Evolutionary conservation across 2,113 vertebrate species (phyloP), one percentile per base, ranked within the genome.

Genomic region (Propithecus coquereli): DNA sequence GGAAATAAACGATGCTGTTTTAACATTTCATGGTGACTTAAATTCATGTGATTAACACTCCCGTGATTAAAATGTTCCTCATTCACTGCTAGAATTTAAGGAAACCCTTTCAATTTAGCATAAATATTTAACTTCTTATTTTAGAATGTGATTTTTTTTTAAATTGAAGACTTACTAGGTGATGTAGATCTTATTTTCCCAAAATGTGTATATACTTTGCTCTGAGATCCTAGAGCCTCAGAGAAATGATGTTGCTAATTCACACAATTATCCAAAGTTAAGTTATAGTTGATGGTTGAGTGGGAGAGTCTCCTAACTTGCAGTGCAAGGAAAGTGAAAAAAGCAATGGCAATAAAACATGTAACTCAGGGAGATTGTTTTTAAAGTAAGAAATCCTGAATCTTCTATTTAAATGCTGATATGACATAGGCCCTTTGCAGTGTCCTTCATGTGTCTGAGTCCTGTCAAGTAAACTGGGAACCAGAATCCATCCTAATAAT

Each of bases 41-140:
- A 14, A 2, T 50, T 45, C 11, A 1, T 1, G 18, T 12, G 50
- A 70, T 22, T 23, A 87, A 92, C 7, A 45, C 17, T 23, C 83
- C 45, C 0, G 0, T 27, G 37, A 86, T 93, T 43, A 74, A 27
- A 61, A 43, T 4, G 11, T 37, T 61, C 37, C n/a, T 52, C 1
- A 3, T 18, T 94, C 65, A 34, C 37, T 27, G n/a, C 50, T 80
- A 88, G 82, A 70, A 81, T 65, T 71, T 73, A 86, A 47, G 76
- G 81, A 94, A 86, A 70, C 25, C 6, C n/a, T 94, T 92, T 79
- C 45, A 52, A 65, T 79, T 57, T 40, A 79, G 57, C 40, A 84
- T 27, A 95, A 61, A 79, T 88, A 94, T 91, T 94, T 91, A 52
- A 82, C 47, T 74, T 93, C 66, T 25, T 94, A 25, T 84, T 84